phyloP scores from a whole-genome alignment of 1,140 invertebrate species.

The Leptinotarsa lineolata region DNA sequence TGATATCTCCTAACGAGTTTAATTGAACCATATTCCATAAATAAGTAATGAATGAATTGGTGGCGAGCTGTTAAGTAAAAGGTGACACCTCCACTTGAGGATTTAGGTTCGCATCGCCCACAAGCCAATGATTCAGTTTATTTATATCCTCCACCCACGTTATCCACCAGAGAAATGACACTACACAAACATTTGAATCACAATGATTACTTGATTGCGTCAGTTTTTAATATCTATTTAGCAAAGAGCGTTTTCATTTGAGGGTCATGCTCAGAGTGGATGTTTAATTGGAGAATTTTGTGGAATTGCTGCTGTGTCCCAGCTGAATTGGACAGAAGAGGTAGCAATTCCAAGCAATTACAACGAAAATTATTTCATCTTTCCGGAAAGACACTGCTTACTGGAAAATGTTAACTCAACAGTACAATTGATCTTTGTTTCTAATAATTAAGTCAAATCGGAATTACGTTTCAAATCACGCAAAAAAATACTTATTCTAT shows the following conservation, averaged over 20 bases:
- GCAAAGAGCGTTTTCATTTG: neutral
- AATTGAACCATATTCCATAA: constrained; percentile 6
- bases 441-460: no score
- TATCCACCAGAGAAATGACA: constrained; percentile 1
- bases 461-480: no score
- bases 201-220: constrained; percentile 2
- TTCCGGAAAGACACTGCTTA: no score
- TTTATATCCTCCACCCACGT: neutral
- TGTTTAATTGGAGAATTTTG: no score
- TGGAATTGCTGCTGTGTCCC: no score
- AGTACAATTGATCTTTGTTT: no score
- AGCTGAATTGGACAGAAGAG: no score
- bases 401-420: no score
- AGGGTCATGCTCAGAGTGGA: no score
- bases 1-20: neutral
- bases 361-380: no score
- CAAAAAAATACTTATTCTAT: no score
- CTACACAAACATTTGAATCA: constrained; percentile 8
- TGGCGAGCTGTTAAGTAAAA: neutral
- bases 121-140: neutral
- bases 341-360: no score
- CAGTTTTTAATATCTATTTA: constrained; percentile 1
- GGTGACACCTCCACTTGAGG: constrained; percentile 7
- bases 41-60: constrained; percentile 8
- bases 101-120: neutral